Percentiles rank a stretch among this genome's conserved stretches.
phyloP scores from a whole-genome alignment of 2,797 vertebrate species.

The Harpagifer antarcticus region DNA sequence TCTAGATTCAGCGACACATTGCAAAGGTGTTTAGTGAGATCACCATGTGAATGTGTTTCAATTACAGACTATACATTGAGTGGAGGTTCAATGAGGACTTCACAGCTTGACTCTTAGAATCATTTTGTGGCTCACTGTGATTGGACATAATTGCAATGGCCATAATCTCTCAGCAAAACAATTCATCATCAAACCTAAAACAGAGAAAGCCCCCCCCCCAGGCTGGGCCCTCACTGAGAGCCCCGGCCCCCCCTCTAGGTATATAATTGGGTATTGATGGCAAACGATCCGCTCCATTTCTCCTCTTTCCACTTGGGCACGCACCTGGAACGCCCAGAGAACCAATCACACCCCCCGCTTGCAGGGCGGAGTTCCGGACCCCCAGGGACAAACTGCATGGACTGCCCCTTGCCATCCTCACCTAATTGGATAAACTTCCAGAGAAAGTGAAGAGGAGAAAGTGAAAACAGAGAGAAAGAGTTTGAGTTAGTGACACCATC shows the following conservation, averaged over 20 bases:
- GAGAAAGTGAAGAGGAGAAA: constrained; percentile 25
- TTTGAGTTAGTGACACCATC: constrained; percentile 1
- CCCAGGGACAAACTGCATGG: constrained; percentile 52
- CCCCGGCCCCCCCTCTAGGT: constrained; percentile 58
- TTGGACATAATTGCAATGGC: constrained; percentile 76
- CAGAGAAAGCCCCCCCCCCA: constrained; percentile 32
- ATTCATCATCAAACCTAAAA: constrained; percentile 69
- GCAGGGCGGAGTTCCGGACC: constrained; percentile 67
- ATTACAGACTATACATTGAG: constrained; percentile 50
- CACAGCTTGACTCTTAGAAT: constrained; percentile 71
- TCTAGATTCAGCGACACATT: background rate
- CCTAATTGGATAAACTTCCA: constrained; percentile 68
- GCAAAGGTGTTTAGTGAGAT: constrained; percentile 35
- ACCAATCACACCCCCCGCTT: constrained; percentile 83
- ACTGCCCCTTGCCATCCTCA: constrained; percentile 52
- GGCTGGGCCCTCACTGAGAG: constrained; percentile 57
- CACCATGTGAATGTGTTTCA: constrained; percentile 51
- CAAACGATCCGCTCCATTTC: constrained; percentile 81
- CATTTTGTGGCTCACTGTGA: constrained; percentile 40
- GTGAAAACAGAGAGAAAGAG: background rate
- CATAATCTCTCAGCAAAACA: constrained; percentile 70
- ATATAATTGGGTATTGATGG: constrained; percentile 86
- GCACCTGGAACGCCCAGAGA: constrained; percentile 77
- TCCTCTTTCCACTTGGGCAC: constrained; percentile 80
- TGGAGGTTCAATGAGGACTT: constrained; percentile 59